Evolutionary conservation across 2,888 invertebrate genomes (phyloP), one percentile per base, ranked within the genome.

Genomic region (Pseudolycoriella hygida): DNA sequence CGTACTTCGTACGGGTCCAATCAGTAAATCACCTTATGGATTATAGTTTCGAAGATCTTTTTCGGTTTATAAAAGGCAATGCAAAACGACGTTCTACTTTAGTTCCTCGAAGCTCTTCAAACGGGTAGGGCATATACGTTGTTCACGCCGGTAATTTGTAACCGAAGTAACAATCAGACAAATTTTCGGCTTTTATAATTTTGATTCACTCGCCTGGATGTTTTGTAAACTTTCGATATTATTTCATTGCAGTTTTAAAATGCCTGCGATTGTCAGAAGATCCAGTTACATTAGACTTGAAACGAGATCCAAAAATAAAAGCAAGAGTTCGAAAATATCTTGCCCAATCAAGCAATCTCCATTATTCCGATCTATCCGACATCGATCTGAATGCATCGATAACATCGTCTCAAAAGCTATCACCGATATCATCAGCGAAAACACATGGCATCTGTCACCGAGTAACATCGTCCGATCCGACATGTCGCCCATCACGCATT

Each of bases 221-320:
- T n/a, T n/a, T n/a, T n/a, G n/a, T n/a, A n/a, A n/a, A n/a, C n/a
- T n/a, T n/a, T n/a, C n/a, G n/a, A n/a, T n/a, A n/a, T n/a, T n/a
- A 25, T 25, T 15, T 14, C 11, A 15, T 41, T 41, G 14, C 76
- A 87, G 88, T 89, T 70, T 73, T 89, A 71, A 89, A 87, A 82
- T 89, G 89, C 71, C 78, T 90, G 64, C 81, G 89, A 64, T 76
- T 90, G 62, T 87, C 89, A 55, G 76, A 84, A 69, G 87, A 88
- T 72, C 81, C 86, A 59, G 87, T 90, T 61, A 86, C 84, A 62
- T 71, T 90, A 68, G 85, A 85, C 73, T 76, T 90, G 66, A 85
- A 80, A 74, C 78, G 87, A 77, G 90, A 90, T 76, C 86, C 87
- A 54, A 80, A 81, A 64, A 76, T 89, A 62, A 88, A 88, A 67